These are phyloP conservation scores for Punctoribates punctum DNA, from an alignment of 2,888 invertebrate genomes.

Conservation along the genomic window DNA sequence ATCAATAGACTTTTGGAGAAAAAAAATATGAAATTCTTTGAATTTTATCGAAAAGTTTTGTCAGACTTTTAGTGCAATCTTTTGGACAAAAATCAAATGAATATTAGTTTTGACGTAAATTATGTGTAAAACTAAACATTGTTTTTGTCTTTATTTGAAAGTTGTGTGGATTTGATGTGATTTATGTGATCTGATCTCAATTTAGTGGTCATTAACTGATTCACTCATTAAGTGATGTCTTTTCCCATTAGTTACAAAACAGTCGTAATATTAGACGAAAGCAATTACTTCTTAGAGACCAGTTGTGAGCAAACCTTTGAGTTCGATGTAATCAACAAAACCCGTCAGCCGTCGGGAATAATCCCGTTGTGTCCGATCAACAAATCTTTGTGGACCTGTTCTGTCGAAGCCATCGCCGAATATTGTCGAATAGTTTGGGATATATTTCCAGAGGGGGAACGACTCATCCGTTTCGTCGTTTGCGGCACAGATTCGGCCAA, in stretches of 20 bases:
- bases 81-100: not conserved
- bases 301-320: slow-evolving; percentile 76
- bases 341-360: slow-evolving; percentile 62
- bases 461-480: slow-evolving; percentile 59
- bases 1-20: no score
- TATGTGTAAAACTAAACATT: not conserved
- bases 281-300: slow-evolving; percentile 76
- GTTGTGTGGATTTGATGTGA: not conserved
- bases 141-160: not conserved
- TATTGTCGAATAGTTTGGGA: slow-evolving; percentile 97
- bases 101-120: not conserved
- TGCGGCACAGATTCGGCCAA: not conserved
- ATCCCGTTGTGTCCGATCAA: slow-evolving; percentile 77
- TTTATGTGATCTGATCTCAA: not conserved
- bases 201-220: no score
- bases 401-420: slow-evolving; percentile 90
- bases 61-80: not conserved
- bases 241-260: slow-evolving; percentile 82
- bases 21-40: no score
- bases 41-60: not conserved
- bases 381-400: slow-evolving; percentile 93
- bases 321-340: slow-evolving; percentile 69
- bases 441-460: slow-evolving; percentile 83
- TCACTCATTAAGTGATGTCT: slow-evolving; percentile 23
- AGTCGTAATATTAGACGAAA: slow-evolving; percentile 89